Conservation (phyloP, 2,797 vertebrate species). For the Pempheris klunzingeri region DNA sequence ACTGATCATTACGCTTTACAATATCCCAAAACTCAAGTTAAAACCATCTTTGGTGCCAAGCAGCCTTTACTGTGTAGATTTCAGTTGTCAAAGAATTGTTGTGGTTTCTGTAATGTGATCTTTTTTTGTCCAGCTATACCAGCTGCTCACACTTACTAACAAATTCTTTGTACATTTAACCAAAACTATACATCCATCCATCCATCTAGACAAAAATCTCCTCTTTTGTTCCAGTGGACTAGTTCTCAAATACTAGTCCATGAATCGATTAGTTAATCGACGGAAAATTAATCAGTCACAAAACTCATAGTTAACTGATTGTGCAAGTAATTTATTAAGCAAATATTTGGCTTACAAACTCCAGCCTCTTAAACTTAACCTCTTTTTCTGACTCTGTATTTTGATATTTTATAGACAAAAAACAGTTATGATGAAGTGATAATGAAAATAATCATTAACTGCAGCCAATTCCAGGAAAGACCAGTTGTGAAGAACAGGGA, state of each 20-base stretch:
- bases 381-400: too few species aligned
- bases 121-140: background rate
- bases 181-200: too few species aligned
- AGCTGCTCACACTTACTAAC: background rate
- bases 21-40: background rate
- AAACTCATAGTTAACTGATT: background rate
- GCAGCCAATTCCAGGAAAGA: background rate
- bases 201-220: too few species aligned
- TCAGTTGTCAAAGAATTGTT: background rate
- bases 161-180: too few species aligned
- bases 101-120: background rate
- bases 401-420: background rate
- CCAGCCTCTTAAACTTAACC: too few species aligned
- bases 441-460: background rate
- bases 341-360: too few species aligned
- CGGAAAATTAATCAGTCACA: background rate
- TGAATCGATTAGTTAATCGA: background rate
- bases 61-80: background rate
- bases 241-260: too few species aligned
- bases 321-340: background rate
- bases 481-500: too few species aligned
- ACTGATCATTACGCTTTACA: background rate
- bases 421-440: too few species aligned
- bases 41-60: background rate
- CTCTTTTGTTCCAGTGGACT: too few species aligned